Conservation (phyloP, 2,113 vertebrate species). For the Vanacampus margaritifer region DNA sequence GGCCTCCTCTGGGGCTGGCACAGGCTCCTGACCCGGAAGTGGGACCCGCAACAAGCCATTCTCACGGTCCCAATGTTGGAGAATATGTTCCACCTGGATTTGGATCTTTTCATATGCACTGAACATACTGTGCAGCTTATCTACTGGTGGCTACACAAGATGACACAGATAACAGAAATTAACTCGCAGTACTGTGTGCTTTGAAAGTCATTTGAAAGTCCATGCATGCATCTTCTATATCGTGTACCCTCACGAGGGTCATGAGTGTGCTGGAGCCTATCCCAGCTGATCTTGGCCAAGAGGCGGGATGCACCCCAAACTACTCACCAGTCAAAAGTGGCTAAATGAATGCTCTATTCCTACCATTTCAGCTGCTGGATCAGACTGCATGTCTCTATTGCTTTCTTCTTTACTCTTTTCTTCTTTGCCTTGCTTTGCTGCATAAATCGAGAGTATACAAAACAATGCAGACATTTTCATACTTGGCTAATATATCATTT, state of each 20-base stretch:
- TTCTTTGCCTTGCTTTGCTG: constrained; percentile 40
- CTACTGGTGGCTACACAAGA: constrained; percentile 38
- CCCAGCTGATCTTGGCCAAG: background rate
- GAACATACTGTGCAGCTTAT: constrained; percentile 71
- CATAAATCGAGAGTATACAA: background rate
- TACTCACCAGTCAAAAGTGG: background rate
- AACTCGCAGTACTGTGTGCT: background rate
- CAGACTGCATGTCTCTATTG: constrained; percentile 1
- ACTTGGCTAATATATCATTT: background rate
- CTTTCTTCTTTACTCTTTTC: constrained; percentile 25
- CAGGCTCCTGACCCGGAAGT: constrained; percentile 31
- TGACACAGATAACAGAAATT: background rate
- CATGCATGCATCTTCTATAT: background rate
- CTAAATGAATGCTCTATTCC: background rate
- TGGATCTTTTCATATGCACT: constrained; percentile 69
- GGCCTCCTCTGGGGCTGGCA: constrained; percentile 49
- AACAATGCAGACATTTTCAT: background rate
- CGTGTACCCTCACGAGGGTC: background rate
- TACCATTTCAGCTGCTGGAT: background rate
- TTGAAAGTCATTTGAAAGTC: background rate
- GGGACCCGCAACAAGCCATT: constrained; percentile 62
- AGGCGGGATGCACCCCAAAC: background rate
- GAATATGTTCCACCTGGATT: constrained; percentile 61
- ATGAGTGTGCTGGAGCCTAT: background rate
- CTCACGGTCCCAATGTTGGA: constrained; percentile 80